Evolutionary conservation across 2,797 vertebrate species (phyloP).

Genomic region (Enteromius anoplus): DNA sequence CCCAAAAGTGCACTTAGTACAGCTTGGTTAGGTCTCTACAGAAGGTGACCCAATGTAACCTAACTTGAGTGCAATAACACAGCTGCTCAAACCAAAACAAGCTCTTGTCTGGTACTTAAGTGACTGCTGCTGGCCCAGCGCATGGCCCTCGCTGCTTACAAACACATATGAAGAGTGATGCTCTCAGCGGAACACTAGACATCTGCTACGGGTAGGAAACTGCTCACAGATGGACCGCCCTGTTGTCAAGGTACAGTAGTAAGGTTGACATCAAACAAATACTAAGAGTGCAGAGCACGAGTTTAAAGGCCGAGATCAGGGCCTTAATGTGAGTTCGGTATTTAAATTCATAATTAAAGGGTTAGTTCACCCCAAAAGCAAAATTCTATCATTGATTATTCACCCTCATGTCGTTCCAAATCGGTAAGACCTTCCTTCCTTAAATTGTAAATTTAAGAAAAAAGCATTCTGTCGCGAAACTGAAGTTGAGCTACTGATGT

Average conservation of each 20-base stretch:
- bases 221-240: slow-evolving; percentile 7
- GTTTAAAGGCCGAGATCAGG: slow-evolving; percentile 31
- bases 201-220: slow-evolving; percentile 48
- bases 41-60: slow-evolving; percentile 22
- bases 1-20: slow-evolving; percentile 32
- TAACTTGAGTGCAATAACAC: slow-evolving; percentile 50
- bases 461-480: too few species aligned
- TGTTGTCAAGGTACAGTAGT: slow-evolving; percentile 37
- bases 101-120: slow-evolving; percentile 13
- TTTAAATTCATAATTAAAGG: neutral
- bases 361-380: too few species aligned
- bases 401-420: too few species aligned
- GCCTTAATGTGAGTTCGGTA: neutral
- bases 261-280: slow-evolving; percentile 45
- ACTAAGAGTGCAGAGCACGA: neutral
- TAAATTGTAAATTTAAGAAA: too few species aligned
- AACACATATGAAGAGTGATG: slow-evolving; percentile 40
- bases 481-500: too few species aligned
- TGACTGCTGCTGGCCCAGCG: slow-evolving; percentile 21
- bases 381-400: too few species aligned
- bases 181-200: slow-evolving; percentile 36
- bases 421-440: too few species aligned
- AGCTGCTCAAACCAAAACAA: slow-evolving; percentile 58
- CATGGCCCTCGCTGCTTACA: slow-evolving; percentile 53
- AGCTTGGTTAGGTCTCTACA: slow-evolving; percentile 35